Percentiles rank a stretch among this genome's conserved stretches.
Conservation (phyloP, 2,888 invertebrate species). For the Danaus chrysippus region DNA sequence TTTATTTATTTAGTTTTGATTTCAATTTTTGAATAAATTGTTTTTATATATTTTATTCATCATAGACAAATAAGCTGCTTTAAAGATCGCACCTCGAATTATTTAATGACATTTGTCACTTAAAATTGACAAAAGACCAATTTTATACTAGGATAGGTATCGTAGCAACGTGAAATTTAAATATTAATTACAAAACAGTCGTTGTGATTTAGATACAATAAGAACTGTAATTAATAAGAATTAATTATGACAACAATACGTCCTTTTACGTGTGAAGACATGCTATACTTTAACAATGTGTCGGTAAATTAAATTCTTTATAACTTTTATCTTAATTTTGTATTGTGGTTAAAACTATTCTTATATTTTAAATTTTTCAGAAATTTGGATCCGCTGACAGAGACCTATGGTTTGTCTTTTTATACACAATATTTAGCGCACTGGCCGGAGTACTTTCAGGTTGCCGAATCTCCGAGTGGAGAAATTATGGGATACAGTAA, state of each 20-base stretch:
- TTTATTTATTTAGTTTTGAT: no score
- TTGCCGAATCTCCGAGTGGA: slow-evolving; percentile 96
- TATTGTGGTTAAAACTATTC: slow-evolving; percentile 11
- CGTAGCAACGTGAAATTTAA: no score
- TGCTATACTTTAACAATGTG: slow-evolving; percentile 97
- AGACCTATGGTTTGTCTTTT: slow-evolving; percentile 97
- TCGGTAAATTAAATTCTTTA: slow-evolving; percentile 72
- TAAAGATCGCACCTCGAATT: no score
- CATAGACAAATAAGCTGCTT: no score
- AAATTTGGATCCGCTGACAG: slow-evolving; percentile 97
- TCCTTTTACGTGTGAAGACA: slow-evolving; percentile 95
- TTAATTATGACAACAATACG: slow-evolving; percentile 89
- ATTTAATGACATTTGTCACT: no score
- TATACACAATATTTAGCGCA: slow-evolving; percentile 98
- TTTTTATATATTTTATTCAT: no score
- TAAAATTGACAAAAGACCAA: no score
- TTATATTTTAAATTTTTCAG: slow-evolving; percentile 73
- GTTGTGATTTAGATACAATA: no score
- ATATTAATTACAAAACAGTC: no score
- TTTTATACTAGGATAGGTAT: no score
- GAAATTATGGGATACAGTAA: slow-evolving; percentile 99
- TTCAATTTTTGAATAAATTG: no score
- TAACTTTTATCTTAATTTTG: slow-evolving; percentile 1
- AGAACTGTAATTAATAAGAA: background rate
- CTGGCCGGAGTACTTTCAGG: slow-evolving; percentile 99